These are phyloP conservation scores for Oreotrochilus melanogaster DNA, from an alignment of 2,113 vertebrate species.

Conservation along the genomic window DNA sequence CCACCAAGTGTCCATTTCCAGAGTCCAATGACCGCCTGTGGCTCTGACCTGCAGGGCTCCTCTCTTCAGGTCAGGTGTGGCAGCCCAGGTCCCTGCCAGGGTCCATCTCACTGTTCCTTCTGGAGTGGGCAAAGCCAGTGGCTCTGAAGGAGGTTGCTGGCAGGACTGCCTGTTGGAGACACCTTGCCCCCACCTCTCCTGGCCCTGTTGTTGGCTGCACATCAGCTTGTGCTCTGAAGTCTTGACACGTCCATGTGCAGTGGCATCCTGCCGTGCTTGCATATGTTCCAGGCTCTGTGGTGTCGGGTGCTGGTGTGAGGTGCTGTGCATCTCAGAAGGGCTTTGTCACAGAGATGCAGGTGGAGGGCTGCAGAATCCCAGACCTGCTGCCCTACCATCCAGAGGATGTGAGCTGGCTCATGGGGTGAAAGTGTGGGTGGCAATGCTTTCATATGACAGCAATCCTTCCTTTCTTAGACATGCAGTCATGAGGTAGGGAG, in stretches of 20 bases:
- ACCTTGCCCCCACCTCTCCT: fast-evolving
- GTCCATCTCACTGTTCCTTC: fast-evolving
- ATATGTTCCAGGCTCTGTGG: background rate
- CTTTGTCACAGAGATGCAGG: background rate
- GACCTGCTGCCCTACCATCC: fast-evolving
- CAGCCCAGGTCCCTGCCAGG: background rate
- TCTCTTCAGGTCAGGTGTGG: fast-evolving
- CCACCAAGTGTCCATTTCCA: fast-evolving
- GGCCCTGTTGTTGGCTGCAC: background rate
- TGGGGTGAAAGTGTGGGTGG: fast-evolving
- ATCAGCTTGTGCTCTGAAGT: background rate
- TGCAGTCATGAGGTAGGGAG: background rate
- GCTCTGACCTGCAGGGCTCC: background rate
- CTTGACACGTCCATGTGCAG: fast-evolving
- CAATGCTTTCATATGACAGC: fast-evolving
- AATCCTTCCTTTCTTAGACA: background rate
- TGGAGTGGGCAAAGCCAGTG: fast-evolving
- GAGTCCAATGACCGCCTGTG: fast-evolving
- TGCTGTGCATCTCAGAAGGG: fast-evolving
- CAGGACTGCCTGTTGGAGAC: background rate
- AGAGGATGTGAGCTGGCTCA: fast-evolving
- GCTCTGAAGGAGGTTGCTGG: background rate
- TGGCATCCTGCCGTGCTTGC: background rate
- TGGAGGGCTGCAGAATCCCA: background rate
- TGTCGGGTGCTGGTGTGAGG: background rate